phyloP scores from a whole-genome alignment of 2,888 invertebrate genomes.

The Eucera pruinosa region DNA sequence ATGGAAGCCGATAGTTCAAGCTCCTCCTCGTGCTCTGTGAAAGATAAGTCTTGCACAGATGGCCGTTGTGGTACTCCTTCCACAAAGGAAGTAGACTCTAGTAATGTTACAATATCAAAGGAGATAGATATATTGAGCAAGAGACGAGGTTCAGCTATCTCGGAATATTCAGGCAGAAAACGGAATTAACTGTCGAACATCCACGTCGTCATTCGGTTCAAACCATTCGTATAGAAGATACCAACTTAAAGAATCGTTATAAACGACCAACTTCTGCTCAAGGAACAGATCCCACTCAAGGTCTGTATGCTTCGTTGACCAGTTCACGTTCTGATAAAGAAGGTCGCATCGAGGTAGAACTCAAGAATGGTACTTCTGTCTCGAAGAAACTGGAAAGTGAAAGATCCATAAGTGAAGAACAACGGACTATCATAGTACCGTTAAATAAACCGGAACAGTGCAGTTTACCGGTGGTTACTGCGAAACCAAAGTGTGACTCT shows the following conservation, averaged over 20 bases:
- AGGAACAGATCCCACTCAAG: constrained; percentile 69
- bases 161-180: constrained; percentile 67
- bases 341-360: constrained; percentile 34
- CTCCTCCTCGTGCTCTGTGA: constrained; percentile 73
- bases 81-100: constrained; percentile 24
- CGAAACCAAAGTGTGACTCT: constrained; percentile 41
- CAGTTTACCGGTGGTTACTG: not conserved
- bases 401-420: constrained; percentile 29
- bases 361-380: constrained; percentile 8
- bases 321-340: constrained; percentile 55
- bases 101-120: constrained; percentile 4
- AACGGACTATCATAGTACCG: constrained; percentile 51
- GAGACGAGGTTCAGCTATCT: constrained; percentile 61
- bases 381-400: constrained; percentile 31
- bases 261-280: constrained; percentile 75
- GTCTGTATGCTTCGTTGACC: constrained; percentile 69
- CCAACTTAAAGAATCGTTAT: constrained; percentile 60
- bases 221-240: constrained; percentile 71
- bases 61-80: constrained; percentile 62
- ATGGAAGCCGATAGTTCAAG: constrained; percentile 82
- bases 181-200: constrained; percentile 45
- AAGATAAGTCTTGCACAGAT: constrained; percentile 63
- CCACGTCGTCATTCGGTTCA: constrained; percentile 76
- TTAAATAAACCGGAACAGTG: too few relatives aligned
- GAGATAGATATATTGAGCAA: constrained; percentile 41